Conservation (phyloP, 2,888 invertebrate species). For the Conistra vaccinii region DNA sequence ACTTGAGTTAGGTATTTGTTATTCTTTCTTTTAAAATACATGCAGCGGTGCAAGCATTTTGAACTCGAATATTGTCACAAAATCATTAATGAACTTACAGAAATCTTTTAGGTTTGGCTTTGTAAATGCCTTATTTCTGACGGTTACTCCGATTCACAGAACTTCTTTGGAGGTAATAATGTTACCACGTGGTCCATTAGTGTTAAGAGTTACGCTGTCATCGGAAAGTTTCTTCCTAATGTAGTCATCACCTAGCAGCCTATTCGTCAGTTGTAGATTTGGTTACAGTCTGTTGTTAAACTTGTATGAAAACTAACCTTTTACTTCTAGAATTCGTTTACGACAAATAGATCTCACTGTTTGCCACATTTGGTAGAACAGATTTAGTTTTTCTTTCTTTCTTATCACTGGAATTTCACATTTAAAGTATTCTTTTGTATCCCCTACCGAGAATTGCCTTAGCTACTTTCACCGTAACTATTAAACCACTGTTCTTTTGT, state of each 20-base stretch:
- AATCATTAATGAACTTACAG: no score
- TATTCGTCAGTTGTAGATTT: not conserved
- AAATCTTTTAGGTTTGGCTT: not conserved
- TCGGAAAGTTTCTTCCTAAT: constrained; percentile 14
- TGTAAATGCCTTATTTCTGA: not conserved
- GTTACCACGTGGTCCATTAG: not conserved
- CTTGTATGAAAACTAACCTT: not conserved
- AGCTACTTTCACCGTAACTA: constrained; percentile 15
- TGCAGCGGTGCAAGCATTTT: no score
- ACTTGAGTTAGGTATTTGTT: no score
- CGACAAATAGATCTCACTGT: not conserved
- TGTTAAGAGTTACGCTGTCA: not conserved
- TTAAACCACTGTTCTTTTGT: constrained; percentile 17
- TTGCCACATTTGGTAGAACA: not conserved
- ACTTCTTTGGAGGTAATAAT: not conserved
- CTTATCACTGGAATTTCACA: not conserved
- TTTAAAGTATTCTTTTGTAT: constrained; percentile 16
- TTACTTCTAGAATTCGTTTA: not conserved
- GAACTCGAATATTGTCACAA: no score
- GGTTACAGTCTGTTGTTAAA: constrained; percentile 1
- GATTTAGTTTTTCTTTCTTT: not conserved
- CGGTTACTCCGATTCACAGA: not conserved
- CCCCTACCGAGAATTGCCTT: not conserved
- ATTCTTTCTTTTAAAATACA: no score
- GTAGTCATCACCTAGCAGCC: not conserved